Conservation (phyloP, 1,140 invertebrate genomes). For the Leptestheria dahalacensis region DNA sequence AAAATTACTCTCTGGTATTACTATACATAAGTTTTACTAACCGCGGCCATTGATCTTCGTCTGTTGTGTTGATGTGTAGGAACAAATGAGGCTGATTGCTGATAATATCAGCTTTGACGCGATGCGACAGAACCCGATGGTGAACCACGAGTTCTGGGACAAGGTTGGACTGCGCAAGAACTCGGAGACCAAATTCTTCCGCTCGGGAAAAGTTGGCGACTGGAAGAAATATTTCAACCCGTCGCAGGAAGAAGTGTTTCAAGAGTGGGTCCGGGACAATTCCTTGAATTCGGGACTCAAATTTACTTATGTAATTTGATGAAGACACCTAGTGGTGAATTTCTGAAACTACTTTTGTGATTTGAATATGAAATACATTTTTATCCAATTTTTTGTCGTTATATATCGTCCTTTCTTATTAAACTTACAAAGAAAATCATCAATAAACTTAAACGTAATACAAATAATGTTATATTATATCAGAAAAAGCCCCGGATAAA, state of each 20-base stretch:
- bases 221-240: constrained; percentile 12
- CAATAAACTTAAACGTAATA: no score
- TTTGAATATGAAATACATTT: neutral
- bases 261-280: constrained; percentile 12
- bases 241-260: neutral
- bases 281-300: neutral
- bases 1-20: neutral
- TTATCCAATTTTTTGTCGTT: no score
- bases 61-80: neutral
- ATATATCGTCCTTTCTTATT: no score
- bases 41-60: no score
- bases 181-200: constrained; percentile 10
- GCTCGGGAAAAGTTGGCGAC: constrained; percentile 13
- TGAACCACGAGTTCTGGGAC: constrained; percentile 13
- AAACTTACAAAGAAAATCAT: no score
- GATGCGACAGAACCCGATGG: constrained; percentile 12
- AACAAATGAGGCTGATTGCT: neutral
- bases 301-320: constrained; percentile 7
- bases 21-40: neutral
- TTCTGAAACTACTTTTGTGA: neutral
- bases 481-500: neutral
- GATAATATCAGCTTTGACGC: constrained; percentile 12
- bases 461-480: neutral
- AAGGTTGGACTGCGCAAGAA: constrained; percentile 6
- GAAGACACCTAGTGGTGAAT: neutral